Base-by-base conservation (phyloP, 2,113 vertebrate species). In the Cololabis saira region DNA sequence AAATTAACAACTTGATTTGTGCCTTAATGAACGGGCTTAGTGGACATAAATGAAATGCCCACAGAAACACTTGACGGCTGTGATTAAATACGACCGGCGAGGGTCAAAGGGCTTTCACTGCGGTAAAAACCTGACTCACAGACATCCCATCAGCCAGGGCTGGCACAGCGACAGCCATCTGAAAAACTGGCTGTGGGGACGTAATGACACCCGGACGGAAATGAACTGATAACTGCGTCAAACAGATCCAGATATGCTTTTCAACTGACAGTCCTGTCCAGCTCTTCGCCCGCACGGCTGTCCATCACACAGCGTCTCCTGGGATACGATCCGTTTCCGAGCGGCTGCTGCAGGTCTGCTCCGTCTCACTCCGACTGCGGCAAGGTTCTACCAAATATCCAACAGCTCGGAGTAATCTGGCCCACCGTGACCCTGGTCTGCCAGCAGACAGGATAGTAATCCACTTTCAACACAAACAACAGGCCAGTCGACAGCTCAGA, bases 241-340 rank as follows among this genome's bases (percentile, higher is more conserved):
- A 37, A 37, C 5, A 37, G 33, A 47, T 51, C 51, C 65, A 62
- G 37, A 49, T 41, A 14, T 17, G 53, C 24, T 50, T 70, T 24
- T 43, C 21, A 63, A 71, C 52, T 54, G 61, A 27, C 30, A 44
- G 43, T 10, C 16, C 45, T 19, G 61, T 56, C 55, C 57, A 51
- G 66, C 74, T 74, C 19, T 15, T 57, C 49, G 15, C 27, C 52
- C 18, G 6, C 55, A 54, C 33, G 40, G 53, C 61, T 41, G 60
- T 75, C 79, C 48, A 33, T 84, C 73, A 75, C 9, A 4, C 21
- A 0, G n/a, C 22, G 43, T 59, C 75, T 60, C 22, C 40, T 19
- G 41, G 50, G 57, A 74, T 37, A 43, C 5, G 8, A 61, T 30
- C 44, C 0, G 53, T 67, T 71, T 45, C 19, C 65, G 30, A 33